These are phyloP conservation scores for Meriones psammophilus DNA, from an alignment of 2,797 vertebrate species.

Conservation along the genomic window DNA sequence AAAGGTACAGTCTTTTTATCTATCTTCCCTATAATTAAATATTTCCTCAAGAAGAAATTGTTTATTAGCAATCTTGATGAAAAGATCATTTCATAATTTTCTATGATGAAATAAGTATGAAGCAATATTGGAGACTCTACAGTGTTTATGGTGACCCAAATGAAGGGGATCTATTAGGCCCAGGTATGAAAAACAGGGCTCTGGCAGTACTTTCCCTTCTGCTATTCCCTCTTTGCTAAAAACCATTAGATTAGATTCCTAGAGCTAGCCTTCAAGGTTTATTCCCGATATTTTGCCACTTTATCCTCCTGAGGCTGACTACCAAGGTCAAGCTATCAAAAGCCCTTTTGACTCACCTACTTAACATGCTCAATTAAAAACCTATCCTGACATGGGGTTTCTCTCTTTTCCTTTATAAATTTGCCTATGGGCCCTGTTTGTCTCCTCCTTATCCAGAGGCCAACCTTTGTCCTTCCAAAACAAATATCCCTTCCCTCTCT, in stretches of 20 bases:
- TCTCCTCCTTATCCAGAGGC: background rate
- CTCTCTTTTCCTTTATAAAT: background rate
- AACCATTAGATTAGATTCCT: background rate
- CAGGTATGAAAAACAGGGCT: background rate
- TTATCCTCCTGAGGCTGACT: background rate
- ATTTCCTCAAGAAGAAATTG: background rate
- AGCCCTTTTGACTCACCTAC: too few relatives aligned
- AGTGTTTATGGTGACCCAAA: background rate
- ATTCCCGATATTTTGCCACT: too few relatives aligned
- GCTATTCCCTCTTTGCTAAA: background rate
- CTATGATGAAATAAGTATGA: background rate
- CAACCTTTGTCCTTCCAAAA: background rate
- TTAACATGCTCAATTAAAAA: background rate
- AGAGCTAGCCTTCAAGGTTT: background rate
- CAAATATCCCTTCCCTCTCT: background rate
- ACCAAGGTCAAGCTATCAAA: background rate
- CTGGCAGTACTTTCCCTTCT: too few relatives aligned
- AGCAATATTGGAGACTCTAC: background rate
- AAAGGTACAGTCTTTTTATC: background rate
- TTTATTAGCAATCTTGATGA: background rate
- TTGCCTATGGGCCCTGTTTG: background rate
- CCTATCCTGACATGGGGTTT: background rate
- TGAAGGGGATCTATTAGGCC: background rate
- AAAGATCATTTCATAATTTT: slow-evolving; percentile 49
- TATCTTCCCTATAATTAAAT: background rate